Evolutionary conservation across 2,113 vertebrate genomes (phyloP), one percentile per base, ranked within the genome.

Genomic region (Scomber japonicus): DNA sequence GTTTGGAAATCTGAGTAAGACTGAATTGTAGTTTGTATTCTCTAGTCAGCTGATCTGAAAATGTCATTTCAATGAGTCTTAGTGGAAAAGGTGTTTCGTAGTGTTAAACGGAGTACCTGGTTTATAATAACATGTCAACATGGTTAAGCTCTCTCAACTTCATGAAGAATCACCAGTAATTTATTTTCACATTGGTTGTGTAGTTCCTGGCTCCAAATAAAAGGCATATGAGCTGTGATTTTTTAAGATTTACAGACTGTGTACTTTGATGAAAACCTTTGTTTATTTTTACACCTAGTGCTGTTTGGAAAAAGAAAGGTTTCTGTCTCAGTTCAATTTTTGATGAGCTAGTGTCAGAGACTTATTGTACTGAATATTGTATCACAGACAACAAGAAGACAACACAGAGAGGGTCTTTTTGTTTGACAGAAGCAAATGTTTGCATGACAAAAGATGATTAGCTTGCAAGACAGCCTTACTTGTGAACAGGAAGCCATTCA

Each of bases 371-470:
- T 31, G 35, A 73, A 75, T 69, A 72, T 81, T 67, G 35, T 3
- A 35, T 31, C 11, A 9, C 3, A 16, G 31, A 72, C 75, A 71
- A 66, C 66, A 72, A 49, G 30, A 63, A 46, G 59, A 74, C 48
- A 78, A 40, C 11, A 49, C 66, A 55, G 51, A 75, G 50, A 61
- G 74, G 40, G 50, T 44, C 0, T 68, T 70, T 86, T 88, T 86
- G 79, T 86, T 69, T 40, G 70, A 80, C 74, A 62, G 86, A 80
- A 81, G 72, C 73, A 83, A 89, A 86, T 66, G 82, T 92, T 90
- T 90, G 83, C 86, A 85, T 93, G 81, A 91, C 75, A 91, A 93
- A 91, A 89, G 89, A 78, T 78, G 84, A 92, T 91, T 90, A 82
- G 63, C 65, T 14, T 0, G 65, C 51, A 59, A 73, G 78, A 66